Base-by-base conservation (phyloP, 2,888 invertebrate species). In the Drosophila lutescens region DNA sequence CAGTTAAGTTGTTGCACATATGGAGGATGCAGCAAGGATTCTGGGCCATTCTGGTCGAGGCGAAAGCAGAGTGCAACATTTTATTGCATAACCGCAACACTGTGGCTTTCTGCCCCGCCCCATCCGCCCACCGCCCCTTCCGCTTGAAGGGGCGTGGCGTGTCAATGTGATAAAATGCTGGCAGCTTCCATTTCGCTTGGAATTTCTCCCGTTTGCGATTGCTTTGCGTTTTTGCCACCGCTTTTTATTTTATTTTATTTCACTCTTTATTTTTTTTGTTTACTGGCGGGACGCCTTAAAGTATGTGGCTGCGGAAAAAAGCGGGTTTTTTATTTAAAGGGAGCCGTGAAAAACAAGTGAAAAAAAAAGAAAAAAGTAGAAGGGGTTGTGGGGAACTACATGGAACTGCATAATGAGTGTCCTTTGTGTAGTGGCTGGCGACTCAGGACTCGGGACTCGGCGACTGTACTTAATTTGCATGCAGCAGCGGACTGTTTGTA, bases 401-500 rank as follows among this genome's bases (percentile, higher is more conserved):
- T 23, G 51, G 59, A 62, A 73, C 40, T 73, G 78, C 80, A 81
- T 81, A 81, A 81, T 81, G 84, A 84, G 84, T 77, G 81, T 80
- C 81, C 79, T 79, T 80, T 81, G 81, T 79, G 77, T 57, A 59
- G 74, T 55, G 63, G 34, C 55, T 26, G 26, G 26, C 26, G 26
- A 26, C 26, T 6, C 26, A 60, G 34, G 47, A 68, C 59, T 62
- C 57, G 66, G 30, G 47, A 68, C 59, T 62, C 57, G 66, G 30
- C 57, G 73, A 74, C 73, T 74, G 73, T 74, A 74, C 73, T 74
- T 74, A 55, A 80, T 80, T 80, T 80, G 74, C 58, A 56, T 71
- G 74, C 73, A 46, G 40, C 34, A 46, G 12, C 34, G 41, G 47
- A 20, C 23, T 44, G 54, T 34, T 41, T 55, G 2, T 17, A 5